Evolutionary conservation across 2,797 vertebrate genomes (phyloP), one percentile per base, ranked within the genome.

Genomic region (Perodicticus potto): DNA sequence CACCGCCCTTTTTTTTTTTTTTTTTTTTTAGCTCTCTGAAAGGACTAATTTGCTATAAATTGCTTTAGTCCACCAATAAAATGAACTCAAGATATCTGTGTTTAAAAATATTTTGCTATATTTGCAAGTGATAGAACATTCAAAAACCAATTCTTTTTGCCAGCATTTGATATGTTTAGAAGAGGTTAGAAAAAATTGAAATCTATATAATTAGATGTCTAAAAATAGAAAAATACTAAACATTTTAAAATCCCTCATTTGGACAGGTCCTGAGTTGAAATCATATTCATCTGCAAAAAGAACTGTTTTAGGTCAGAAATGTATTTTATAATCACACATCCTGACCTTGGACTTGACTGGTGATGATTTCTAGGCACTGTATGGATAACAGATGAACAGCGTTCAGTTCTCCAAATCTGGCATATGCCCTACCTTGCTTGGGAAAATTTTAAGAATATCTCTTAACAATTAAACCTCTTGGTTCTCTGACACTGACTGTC

Each of bases 11-110:
- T n/a, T n/a, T 45, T 49, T 49, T 49, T 49, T 49, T 14, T 49
- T 49, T 49, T 49, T 49, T 92, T 25, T 91, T 67, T 89, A 92
- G 69, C 34, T 77, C 63, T 84, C 78, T 96, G 49, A 61, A 97
- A 95, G 89, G 94, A 95, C 96, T 98, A 98, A 98, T 98, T 98
- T 95, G 82, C 89, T 89, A 84, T 72, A 83, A 96, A 94, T 63
- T 96, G 94, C 87, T 94, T 91, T 57, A 80, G 78, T 40, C n/a
- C 27, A 89, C 70, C 91, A 89, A 74, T 92, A 90, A 88, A 89
- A 91, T 92, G 69, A 87, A 86, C 70, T 57, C 89, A 57, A 70
- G 91, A 95, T 84, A 95, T 94, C 80, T 93, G 74, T 67, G 63
- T 94, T 69, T 65, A 93, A 59, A 97, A 98, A 82, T 70, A 63